A percentile compares a stretch with the other conserved stretches of the same genome.
Evolutionary conservation across 2,113 vertebrate genomes (phyloP).

Genomic region (Toxotes chatareus): DNA sequence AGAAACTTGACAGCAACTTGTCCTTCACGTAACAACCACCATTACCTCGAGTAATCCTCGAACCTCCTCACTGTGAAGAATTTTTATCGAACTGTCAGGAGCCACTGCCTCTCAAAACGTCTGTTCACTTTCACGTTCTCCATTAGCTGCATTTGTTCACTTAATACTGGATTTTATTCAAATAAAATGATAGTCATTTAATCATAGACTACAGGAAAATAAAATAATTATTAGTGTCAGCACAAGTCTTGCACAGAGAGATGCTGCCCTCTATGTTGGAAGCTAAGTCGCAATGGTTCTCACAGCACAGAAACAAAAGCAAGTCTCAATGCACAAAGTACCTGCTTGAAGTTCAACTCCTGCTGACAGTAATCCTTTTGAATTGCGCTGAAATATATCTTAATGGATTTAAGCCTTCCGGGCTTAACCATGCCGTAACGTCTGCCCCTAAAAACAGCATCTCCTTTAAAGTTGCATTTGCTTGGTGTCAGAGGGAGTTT

Average conservation of each 20-base stretch:
- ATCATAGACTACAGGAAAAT: neutral
- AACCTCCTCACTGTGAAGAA: neutral
- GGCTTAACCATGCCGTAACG: neutral
- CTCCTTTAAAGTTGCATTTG: neutral
- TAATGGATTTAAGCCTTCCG: conserved; percentile 1
- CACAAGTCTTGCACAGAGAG: too few species aligned
- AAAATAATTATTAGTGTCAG: neutral
- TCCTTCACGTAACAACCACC: neutral
- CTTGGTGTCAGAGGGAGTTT: neutral
- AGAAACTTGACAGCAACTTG: conserved; percentile 3
- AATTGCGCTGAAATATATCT: neutral
- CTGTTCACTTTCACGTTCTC: neutral
- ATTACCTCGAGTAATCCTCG: conserved; percentile 1
- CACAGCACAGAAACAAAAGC: too few species aligned
- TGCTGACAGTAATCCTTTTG: conserved; percentile 17
- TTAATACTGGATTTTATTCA: neutral
- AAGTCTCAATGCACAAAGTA: neutral
- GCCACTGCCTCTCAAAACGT: neutral
- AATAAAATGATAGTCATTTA: neutral
- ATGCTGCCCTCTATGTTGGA: neutral
- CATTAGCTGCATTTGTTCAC: neutral
- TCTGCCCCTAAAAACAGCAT: neutral
- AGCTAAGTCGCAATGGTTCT: too few species aligned
- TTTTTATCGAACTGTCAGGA: neutral
- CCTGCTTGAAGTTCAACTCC: conserved; percentile 14